Conservation (phyloP, 1,140 invertebrate genomes). For the Aphis gossypii region DNA sequence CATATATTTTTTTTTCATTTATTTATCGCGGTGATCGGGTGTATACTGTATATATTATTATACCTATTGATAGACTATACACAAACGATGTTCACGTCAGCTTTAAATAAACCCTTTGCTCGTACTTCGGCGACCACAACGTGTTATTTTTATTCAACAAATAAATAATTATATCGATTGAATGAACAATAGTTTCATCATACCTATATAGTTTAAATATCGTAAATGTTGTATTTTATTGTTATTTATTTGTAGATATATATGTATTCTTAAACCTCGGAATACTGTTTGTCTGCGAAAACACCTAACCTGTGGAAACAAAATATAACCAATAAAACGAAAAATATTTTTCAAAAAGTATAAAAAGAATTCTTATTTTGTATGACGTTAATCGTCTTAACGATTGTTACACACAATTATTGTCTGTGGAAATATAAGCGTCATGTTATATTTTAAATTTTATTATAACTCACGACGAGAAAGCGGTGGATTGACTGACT, state of each 20-base stretch:
- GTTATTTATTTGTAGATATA: background rate
- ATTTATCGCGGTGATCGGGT: background rate
- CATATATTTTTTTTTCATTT: slow-evolving; percentile 41
- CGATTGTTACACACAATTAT: background rate
- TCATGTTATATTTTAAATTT: background rate
- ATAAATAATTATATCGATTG: background rate
- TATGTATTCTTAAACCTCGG: too few species aligned
- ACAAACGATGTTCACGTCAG: background rate
- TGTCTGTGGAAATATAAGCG: background rate
- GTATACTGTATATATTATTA: background rate
- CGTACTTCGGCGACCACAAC: background rate
- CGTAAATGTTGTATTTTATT: background rate
- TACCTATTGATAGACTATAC: background rate
- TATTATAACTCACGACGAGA: background rate
- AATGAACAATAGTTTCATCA: background rate
- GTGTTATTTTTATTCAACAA: background rate
- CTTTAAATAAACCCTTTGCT: background rate
- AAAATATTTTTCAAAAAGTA: background rate
- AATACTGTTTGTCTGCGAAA: too few species aligned
- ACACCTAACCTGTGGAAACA: too few species aligned
- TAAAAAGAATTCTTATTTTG: background rate
- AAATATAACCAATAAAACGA: background rate
- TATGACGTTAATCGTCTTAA: background rate
- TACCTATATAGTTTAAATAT: too few species aligned
- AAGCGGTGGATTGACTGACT: background rate